Evolutionary conservation across 1,140 invertebrate genomes (phyloP).

Genomic region (Scaptomyza hsui): DNA sequence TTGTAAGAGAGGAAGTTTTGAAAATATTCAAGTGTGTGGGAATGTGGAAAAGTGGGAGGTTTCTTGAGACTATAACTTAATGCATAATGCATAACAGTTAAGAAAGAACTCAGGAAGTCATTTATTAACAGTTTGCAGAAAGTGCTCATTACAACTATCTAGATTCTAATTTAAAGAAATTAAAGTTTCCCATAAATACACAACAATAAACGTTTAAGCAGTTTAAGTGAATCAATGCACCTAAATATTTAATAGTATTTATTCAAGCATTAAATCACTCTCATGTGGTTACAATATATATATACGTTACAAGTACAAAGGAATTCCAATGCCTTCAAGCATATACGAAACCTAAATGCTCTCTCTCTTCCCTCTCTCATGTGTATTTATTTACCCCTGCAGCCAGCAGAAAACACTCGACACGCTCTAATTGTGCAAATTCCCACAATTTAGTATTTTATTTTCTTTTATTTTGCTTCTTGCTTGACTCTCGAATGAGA

Average conservation of each 20-base stretch:
- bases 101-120: background rate
- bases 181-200: no score
- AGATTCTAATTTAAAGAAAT: no score
- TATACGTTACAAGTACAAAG: slow-evolving; percentile 19
- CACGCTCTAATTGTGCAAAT: slow-evolving; percentile 78
- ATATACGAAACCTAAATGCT: slow-evolving; percentile 6
- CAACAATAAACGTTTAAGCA: background rate
- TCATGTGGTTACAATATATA: slow-evolving; percentile 22
- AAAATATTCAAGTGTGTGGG: background rate
- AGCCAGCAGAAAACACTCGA: slow-evolving; percentile 40
- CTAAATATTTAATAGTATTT: slow-evolving; percentile 1
- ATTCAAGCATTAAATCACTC: slow-evolving; percentile 13
- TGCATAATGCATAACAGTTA: no score
- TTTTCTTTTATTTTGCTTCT: slow-evolving; percentile 11
- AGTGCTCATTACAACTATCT: background rate
- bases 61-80: background rate
- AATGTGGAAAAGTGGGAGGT: background rate
- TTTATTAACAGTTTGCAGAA: background rate
- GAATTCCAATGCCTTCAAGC: slow-evolving; percentile 5
- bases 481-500: slow-evolving; percentile 10
- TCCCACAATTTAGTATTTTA: slow-evolving; percentile 65
- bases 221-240: background rate
- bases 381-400: slow-evolving; percentile 2
- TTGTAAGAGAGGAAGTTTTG: background rate
- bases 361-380: background rate